Percentiles rank a stretch among this genome's conserved stretches.
Evolutionary conservation across 2,113 vertebrate genomes (phyloP).

Genomic region (Plestiodon gilberti): DNA sequence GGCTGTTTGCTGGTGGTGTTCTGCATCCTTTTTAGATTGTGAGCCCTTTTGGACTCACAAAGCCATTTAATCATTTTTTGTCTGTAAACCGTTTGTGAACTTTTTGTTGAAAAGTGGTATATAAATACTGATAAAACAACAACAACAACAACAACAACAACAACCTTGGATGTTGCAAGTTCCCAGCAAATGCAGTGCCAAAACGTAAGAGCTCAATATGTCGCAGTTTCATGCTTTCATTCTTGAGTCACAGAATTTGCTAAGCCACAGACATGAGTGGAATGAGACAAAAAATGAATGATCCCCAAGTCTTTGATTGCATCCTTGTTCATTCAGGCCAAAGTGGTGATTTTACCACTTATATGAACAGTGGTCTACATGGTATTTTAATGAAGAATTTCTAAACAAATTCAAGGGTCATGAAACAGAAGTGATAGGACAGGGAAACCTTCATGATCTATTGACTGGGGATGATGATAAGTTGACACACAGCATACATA

Average conservation of each 20-base stretch:
- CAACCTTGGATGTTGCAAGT: slow-evolving; percentile 8
- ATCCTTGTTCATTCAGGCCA: slow-evolving; percentile 23
- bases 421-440: slow-evolving; percentile 7
- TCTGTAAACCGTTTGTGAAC: too few species aligned
- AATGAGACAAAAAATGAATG: background rate
- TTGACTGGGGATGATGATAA: background rate
- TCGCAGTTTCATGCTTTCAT: slow-evolving; percentile 41
- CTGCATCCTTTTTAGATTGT: too few species aligned
- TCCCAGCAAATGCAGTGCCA: slow-evolving; percentile 40
- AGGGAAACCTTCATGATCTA: slow-evolving; percentile 12
- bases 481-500: background rate
- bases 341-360: slow-evolving; percentile 32
- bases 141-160: too few species aligned
- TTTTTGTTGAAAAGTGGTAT: too few species aligned
- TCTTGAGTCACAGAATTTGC: slow-evolving; percentile 47
- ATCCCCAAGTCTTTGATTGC: slow-evolving; percentile 30
- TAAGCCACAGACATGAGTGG: slow-evolving; percentile 35
- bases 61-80: too few species aligned
- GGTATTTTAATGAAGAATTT: background rate
- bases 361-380: background rate
- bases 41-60: too few species aligned
- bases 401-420: background rate
- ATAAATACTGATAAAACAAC: too few species aligned
- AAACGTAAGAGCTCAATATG: slow-evolving; percentile 41
- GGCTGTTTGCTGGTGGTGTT: too few species aligned